These are phyloP conservation scores for Erebia ligea DNA, from an alignment of 2,888 invertebrate genomes.

Conservation along the genomic window DNA sequence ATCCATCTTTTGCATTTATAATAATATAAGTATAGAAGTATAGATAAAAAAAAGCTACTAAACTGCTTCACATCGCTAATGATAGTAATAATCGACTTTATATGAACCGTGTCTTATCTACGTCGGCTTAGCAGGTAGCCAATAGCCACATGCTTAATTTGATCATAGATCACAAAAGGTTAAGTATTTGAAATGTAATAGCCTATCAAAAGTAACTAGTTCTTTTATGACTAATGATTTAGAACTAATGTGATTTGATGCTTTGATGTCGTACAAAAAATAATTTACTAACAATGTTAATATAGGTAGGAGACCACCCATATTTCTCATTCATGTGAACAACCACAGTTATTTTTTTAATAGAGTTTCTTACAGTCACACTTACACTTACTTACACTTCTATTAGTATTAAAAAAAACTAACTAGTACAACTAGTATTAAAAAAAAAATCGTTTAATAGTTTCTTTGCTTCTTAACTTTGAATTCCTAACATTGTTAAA, in stretches of 20 bases:
- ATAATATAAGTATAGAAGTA: too few species aligned
- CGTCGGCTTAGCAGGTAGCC: slow-evolving; percentile 7
- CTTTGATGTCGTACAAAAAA: slow-evolving; percentile 12
- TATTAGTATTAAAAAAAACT: too few species aligned
- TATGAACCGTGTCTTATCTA: slow-evolving; percentile 63
- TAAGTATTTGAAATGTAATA: slow-evolving; percentile 36
- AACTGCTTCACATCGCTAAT: neutral
- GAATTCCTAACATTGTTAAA: too few species aligned
- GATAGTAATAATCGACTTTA: slow-evolving; percentile 46
- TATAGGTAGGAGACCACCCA: slow-evolving; percentile 13
- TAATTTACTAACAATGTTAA: slow-evolving; percentile 5
- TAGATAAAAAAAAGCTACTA: too few species aligned
- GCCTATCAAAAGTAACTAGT: slow-evolving; percentile 23
- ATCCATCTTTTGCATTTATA: too few species aligned
- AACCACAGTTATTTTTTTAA: neutral
- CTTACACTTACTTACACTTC: too few species aligned
- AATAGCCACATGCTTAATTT: slow-evolving; percentile 14
- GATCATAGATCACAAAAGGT: slow-evolving; percentile 30
- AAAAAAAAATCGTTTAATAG: too few species aligned
- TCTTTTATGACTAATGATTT: slow-evolving; percentile 34
- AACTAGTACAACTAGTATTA: too few species aligned
- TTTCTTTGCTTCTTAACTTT: too few species aligned
- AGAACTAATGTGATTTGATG: slow-evolving; percentile 37
- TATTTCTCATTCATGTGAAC: neutral
- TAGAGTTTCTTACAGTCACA: too few species aligned